Evolutionary conservation across 2,113 vertebrate species (phyloP).

Genomic region (human): GRCh38 chr15:30271001-30271500

Average conservation of each 20-base stretch:
- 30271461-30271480: too few species aligned
- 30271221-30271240: neutral
- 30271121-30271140: neutral
- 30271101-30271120: neutral
- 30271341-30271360: neutral
- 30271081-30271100: neutral
- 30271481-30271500: neutral
- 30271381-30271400: neutral
- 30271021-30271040: neutral
- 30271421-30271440: neutral
- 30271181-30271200: neutral
- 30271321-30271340: neutral
- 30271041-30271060: neutral
- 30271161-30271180: neutral
- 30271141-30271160: too few species aligned
- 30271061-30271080: neutral
- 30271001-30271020: neutral
- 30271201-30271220: neutral
- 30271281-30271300: neutral
- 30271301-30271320: neutral
- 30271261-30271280: neutral
- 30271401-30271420: neutral
- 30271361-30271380: neutral
- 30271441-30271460: neutral
- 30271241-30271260: neutral